Evolutionary conservation across 2,888 invertebrate species (phyloP), one percentile per base, ranked within the genome.

Genomic region (Zeuzera pyrina): DNA sequence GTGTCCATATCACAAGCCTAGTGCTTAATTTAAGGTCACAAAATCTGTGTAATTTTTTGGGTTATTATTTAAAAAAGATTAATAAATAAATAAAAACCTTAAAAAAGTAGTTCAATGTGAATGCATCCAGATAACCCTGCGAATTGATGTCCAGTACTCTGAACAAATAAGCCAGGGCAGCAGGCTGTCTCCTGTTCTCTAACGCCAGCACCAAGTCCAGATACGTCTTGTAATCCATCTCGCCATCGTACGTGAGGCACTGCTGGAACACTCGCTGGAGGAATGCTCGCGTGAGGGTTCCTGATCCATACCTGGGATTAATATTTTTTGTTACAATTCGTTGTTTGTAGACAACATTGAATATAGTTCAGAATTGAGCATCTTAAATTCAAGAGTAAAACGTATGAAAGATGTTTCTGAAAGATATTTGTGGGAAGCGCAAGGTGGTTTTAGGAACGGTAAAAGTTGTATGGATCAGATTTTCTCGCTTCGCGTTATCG

Each of bases 161-260:
- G 73, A 98, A 98, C 31, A 98, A 81, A 62, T 95, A 98, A 16
- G 95, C 93, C 13, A 97, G 77, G 0, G 97, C 91, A 47, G 96
- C 95, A 0, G 96, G 94, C 63, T 97, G 97, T 40, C 91, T 88
- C 12, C 95, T 87, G 77, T 97, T 96, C 72, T 97, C 97, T 42
- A 97, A 73, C 0, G 97, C 97, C 16, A 98, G 84, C 0, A 97
- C 95, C 64, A 98, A 91, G 65, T 98, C 97, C 13, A 98, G 79
- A 67, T 96, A 98, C 0, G 96, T 95, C 76, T 97, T 97, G 78
- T 97, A 98, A 74, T 98, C 98, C 93, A 95, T 95, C 72, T 95
- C 94, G 1, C 93, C 94, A 48, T 95, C 94, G 64, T 96, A 97
- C 0, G 97, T 98, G 2, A 97, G 86, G 55, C 95, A 97, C 56